These are phyloP conservation scores for Araneus ventricosus DNA, from an alignment of 1,140 invertebrate genomes.

Conservation along the genomic window DNA sequence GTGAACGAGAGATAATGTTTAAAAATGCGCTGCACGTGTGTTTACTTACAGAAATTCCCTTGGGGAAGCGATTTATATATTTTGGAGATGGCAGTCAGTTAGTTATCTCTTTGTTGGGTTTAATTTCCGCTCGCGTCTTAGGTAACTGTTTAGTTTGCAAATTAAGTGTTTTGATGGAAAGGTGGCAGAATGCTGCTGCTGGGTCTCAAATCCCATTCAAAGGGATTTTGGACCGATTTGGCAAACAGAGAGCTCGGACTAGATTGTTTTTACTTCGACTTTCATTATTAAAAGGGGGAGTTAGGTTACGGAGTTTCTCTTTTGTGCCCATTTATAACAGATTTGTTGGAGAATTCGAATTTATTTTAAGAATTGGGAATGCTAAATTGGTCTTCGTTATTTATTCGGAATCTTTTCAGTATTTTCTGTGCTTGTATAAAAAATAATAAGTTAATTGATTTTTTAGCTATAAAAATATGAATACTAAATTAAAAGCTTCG, in stretches of 20 bases:
- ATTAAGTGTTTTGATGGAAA: slow-evolving; percentile 20
- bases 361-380: background rate
- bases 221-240: background rate
- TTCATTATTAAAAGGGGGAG: background rate
- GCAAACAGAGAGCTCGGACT: background rate
- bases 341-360: background rate
- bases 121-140: slow-evolving; percentile 25
- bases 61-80: slow-evolving; percentile 9
- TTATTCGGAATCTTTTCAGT: too few relatives aligned
- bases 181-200: background rate
- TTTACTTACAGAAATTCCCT: background rate
- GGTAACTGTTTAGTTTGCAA: slow-evolving; percentile 26
- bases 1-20: slow-evolving; percentile 22
- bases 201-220: background rate
- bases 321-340: background rate
- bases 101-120: slow-evolving; percentile 22
- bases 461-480: too few relatives aligned
- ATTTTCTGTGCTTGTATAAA: too few relatives aligned
- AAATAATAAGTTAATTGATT: too few relatives aligned
- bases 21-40: slow-evolving; percentile 49
- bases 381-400: too few relatives aligned
- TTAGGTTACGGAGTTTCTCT: background rate
- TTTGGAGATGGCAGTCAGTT: slow-evolving; percentile 19
- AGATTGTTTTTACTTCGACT: background rate
- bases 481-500: too few relatives aligned